Evolutionary conservation across 2,888 invertebrate genomes (phyloP), one percentile per base, ranked within the genome.

Genomic region (Drosophila falleni): DNA sequence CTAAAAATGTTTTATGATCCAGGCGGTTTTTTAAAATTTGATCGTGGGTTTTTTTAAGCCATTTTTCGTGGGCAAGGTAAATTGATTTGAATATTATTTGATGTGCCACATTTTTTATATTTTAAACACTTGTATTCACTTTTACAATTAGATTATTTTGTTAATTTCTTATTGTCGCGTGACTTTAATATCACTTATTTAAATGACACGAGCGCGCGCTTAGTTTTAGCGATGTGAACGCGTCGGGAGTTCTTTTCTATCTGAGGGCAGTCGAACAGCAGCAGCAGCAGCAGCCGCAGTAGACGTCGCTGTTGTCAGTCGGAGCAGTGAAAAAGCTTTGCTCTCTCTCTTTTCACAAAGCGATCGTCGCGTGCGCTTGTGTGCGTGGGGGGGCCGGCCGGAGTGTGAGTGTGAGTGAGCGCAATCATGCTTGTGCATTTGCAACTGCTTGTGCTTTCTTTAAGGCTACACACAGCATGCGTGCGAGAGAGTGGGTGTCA

Each of bases 211-310:
- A 41, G 59, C 76, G 75, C 62, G 51, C 67, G 70, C 63, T 15
- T 31, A 56, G 15, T 33, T 63, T 39, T 23, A 29, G 16, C 78
- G 80, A 65, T 64, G 78, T 69, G 76, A 60, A 62, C 89, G 62
- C 82, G 78, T 68, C 73, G 80, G 65, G 72, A 56, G 82, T 89
- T 89, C 86, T 89, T 74, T 78, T 71, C 80, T 83, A 65, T 88
- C 81, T 90, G 88, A 74, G 73, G 70, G 72, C 62, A 58, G 33
- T 31, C 51, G 62, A 53, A 13, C 39, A 58, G 41, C 50, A 46
- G 56, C 59, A 64, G 67, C n/a, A n/a, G n/a, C 13, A 37, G 56
- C 51, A 5, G 47, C 50, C 13, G 55, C 47, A 8, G 31, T 46
- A 26, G 51, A 50, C 3, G 46, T 19, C n/a, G 37, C 46, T n/a